Evolutionary conservation across 2,797 vertebrate genomes (phyloP).

Genomic region (Anas flavirostris): DNA sequence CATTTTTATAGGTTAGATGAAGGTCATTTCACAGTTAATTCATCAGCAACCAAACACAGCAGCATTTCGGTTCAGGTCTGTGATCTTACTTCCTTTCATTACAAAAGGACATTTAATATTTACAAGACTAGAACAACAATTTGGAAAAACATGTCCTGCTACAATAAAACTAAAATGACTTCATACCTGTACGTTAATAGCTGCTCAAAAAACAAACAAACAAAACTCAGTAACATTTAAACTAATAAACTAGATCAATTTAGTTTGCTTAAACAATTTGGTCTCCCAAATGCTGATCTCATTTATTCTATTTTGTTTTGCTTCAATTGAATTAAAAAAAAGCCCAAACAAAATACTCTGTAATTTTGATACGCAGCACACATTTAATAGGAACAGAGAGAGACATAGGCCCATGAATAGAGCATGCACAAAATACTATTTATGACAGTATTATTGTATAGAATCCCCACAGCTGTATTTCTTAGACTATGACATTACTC

Average conservation of each 20-base stretch:
- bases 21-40: neutral
- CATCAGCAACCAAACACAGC: neutral
- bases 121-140: neutral
- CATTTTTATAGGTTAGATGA: neutral
- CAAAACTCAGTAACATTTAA: neutral
- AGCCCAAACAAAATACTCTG: neutral
- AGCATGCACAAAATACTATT: neutral
- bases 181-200: neutral
- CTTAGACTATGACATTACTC: neutral
- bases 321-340: neutral
- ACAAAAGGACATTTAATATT: neutral
- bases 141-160: neutral
- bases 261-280: neutral
- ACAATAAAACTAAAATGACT: neutral
- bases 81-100: neutral
- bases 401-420: neutral
- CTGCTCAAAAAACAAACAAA: neutral
- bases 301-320: neutral
- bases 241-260: neutral
- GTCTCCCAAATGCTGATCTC: neutral
- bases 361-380: neutral
- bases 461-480: constrained; percentile 7
- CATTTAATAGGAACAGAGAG: neutral
- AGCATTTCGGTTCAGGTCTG: neutral
- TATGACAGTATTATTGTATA: neutral